A percentile compares a stretch with the other conserved stretches of the same genome.
These are phyloP conservation scores for Drosophila gaucha DNA, from an alignment of 2,888 invertebrate genomes.

Conservation along the genomic window DNA sequence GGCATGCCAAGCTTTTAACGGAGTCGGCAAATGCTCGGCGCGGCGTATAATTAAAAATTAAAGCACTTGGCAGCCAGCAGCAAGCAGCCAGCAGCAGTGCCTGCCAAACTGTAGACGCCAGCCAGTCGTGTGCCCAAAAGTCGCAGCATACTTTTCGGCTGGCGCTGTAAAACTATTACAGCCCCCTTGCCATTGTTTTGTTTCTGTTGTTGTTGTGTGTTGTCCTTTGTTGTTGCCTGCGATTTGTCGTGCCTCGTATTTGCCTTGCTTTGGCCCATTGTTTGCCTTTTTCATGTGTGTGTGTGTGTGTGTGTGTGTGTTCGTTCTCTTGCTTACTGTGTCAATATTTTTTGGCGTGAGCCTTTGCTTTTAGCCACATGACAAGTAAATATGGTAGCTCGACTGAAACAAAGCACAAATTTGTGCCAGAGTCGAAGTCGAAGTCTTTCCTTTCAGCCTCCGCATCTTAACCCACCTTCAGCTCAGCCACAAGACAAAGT, in stretches of 20 bases:
- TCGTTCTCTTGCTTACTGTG: slow-evolving; percentile 61
- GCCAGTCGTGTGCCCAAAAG: slow-evolving; percentile 62
- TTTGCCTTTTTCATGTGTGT: slow-evolving; percentile 49
- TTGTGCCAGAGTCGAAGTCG: slow-evolving; percentile 40
- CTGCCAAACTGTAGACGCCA: slow-evolving; percentile 69
- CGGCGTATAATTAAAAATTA: slow-evolving; percentile 56
- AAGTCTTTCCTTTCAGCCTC: background rate
- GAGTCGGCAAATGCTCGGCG: slow-evolving; percentile 34
- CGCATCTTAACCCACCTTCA: background rate
- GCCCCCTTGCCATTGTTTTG: slow-evolving; percentile 18
- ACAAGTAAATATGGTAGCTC: slow-evolving; percentile 71
- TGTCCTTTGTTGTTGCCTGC: slow-evolving; percentile 21
- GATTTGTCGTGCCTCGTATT: slow-evolving; percentile 46
- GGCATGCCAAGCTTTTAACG: slow-evolving; percentile 50
- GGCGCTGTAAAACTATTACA: slow-evolving; percentile 70
- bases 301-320: slow-evolving; percentile 12
- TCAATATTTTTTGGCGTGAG: slow-evolving; percentile 78
- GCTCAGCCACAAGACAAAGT: slow-evolving; percentile 29
- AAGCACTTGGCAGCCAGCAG: slow-evolving; percentile 32
- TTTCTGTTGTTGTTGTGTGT: slow-evolving; percentile 8
- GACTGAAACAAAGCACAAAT: slow-evolving; percentile 60
- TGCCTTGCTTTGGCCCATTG: slow-evolving; percentile 69
- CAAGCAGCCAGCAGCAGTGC: slow-evolving; percentile 12
- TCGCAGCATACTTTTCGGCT: slow-evolving; percentile 74
- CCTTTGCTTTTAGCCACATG: slow-evolving; percentile 77